Base-by-base conservation (phyloP, 2,888 invertebrate genomes). In the Halocaridina rubra region DNA sequence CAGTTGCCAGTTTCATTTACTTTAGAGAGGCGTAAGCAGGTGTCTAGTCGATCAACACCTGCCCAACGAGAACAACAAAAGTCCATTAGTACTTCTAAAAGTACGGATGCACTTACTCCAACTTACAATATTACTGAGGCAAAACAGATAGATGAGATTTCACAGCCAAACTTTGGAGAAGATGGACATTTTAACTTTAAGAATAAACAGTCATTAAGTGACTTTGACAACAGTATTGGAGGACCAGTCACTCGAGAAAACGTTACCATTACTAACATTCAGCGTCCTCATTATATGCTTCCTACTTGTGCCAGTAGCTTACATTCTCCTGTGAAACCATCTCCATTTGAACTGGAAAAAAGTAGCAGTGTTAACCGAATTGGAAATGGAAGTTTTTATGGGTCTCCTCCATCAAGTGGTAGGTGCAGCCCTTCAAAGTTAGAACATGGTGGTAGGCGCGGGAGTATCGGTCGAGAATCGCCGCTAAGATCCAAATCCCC, bases 1-100 rank as follows among this genome's bases (percentile, higher is more conserved):
- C 86, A 88, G 72, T 46, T 88, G 19, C 88, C 81, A 3, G 78
- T 86, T 33, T 78, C 88, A 30, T 84, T 88, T 57, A 86, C 86
- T n/a, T 24, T 84, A 30, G 88, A 88, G 32, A 57, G 88, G 5
- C 80, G 81, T 39, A 46, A 72, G 29, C 77, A 71, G 22, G 39
- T 71, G 22, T 22, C 57, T 22, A 61, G 64, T 39, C 64, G 76
- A 29, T 67, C 46, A 22, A 53, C 39, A 22, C 32, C 24, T 24
- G 46, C 27, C 24, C 13, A 30, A 7, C 69, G 69, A 16, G 69
- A 79, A 7, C 64, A 64, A 13, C 67, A 67, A 13, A 81, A 81
- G 22, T n/a, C 4, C 19, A 13, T 53, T 4, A 53, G 19, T 53
- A 3, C 19, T n/a, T 53, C 53, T 4, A 19, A 53, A 16, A 16